Evolutionary conservation across 2,888 invertebrate genomes (phyloP).

Genomic region (Rhagophthalmus giganteus): DNA sequence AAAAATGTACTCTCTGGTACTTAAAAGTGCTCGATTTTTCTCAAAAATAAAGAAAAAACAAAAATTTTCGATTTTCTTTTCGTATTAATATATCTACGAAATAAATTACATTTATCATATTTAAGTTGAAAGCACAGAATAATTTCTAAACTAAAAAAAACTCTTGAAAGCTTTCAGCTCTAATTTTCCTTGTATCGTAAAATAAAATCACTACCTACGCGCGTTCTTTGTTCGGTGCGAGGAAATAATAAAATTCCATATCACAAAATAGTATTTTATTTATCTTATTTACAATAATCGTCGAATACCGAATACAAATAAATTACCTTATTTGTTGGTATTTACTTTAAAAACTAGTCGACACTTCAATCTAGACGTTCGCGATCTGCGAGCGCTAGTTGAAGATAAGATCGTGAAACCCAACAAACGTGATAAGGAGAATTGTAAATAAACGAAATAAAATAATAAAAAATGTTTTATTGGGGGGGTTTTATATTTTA

Average conservation of each 20-base stretch:
- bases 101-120: too few species aligned
- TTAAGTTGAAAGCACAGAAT: too few species aligned
- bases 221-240: too few species aligned
- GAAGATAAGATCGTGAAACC: conserved; percentile 24
- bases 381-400: conserved; percentile 29
- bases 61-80: too few species aligned
- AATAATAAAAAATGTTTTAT: conserved; percentile 43
- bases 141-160: too few species aligned
- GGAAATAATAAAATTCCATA: neutral
- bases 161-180: too few species aligned
- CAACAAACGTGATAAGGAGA: neutral
- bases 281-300: conserved; percentile 38
- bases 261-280: conserved; percentile 36
- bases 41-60: too few species aligned
- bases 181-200: too few species aligned
- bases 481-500: conserved; percentile 45
- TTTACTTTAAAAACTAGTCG: neutral
- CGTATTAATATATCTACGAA: too few species aligned
- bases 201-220: too few species aligned
- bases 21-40: too few species aligned
- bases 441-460: conserved; percentile 40
- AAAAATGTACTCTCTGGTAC: too few species aligned
- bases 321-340: conserved; percentile 46
- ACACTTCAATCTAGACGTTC: conserved; percentile 25
- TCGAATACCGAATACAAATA: conserved; percentile 44